Evolutionary conservation across 2,797 vertebrate genomes (phyloP).

Genomic region (Galagoides demidoff): DNA sequence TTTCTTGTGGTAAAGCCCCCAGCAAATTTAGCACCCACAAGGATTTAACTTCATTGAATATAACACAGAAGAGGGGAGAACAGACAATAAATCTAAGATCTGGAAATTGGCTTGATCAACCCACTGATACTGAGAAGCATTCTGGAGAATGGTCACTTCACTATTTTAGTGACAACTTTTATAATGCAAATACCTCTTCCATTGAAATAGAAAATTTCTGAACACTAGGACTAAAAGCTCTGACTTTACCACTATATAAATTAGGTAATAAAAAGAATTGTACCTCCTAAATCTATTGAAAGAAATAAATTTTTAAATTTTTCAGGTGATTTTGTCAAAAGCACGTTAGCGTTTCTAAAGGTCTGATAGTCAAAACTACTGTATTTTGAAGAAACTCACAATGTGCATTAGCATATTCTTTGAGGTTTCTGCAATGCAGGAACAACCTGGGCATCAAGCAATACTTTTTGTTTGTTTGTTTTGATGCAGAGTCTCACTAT

Average conservation of each 20-base stretch:
- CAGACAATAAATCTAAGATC: neutral
- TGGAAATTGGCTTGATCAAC: neutral
- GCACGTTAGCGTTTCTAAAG: neutral
- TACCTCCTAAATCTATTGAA: neutral
- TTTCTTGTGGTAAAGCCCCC: slow-evolving; percentile 22
- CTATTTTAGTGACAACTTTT: neutral
- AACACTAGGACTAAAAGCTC: neutral
- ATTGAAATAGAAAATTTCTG: slow-evolving; percentile 23
- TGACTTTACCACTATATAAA: neutral
- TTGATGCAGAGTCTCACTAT: too few relatives aligned
- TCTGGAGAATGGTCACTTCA: neutral
- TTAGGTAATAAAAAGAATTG: neutral
- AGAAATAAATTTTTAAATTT: neutral
- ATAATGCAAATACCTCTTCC: neutral
- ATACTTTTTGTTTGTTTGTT: neutral
- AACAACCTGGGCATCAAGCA: neutral
- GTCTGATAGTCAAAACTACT: neutral
- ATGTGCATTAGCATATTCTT: neutral
- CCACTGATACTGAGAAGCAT: neutral
- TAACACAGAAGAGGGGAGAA: neutral
- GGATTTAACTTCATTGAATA: neutral
- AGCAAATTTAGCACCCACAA: neutral
- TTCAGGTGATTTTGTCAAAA: slow-evolving; percentile 36
- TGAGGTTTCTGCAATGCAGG: neutral
- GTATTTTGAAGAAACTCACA: neutral